Percentiles rank a stretch among this genome's conserved stretches.
Evolutionary conservation across 2,888 invertebrate genomes (phyloP).

Genomic region (Pristionchus fissidentatus): DNA sequence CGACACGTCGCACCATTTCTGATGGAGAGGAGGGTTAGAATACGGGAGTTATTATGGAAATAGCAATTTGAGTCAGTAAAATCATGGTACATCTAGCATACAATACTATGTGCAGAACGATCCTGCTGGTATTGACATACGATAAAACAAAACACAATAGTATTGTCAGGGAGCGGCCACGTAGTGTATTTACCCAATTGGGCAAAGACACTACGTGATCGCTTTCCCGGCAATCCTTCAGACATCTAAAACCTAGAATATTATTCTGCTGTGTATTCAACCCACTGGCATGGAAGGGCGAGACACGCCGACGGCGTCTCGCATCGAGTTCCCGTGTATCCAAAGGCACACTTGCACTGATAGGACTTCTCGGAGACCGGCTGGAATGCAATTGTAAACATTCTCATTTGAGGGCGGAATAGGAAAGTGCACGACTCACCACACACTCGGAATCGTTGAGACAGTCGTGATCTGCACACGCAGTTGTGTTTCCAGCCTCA

Average conservation of each 20-base stretch:
- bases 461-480: conserved; percentile 61
- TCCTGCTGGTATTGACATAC: too few relatives aligned
- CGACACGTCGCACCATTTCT: conserved; percentile 33
- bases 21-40: not conserved
- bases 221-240: too few relatives aligned
- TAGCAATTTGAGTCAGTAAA: too few relatives aligned
- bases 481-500: conserved; percentile 53
- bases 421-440: conserved; percentile 49
- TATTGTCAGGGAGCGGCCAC: not conserved
- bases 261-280: too few relatives aligned
- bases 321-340: conserved; percentile 59
- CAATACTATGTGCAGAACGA: too few relatives aligned
- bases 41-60: too few relatives aligned
- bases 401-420: not conserved
- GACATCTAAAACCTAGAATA: too few relatives aligned
- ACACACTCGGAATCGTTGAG: conserved; percentile 67
- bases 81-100: too few relatives aligned
- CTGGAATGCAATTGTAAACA: conserved; percentile 50
- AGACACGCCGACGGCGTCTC: conserved; percentile 51
- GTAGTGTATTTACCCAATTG: too few relatives aligned
- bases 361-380: conserved; percentile 53
- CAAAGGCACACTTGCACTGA: conserved; percentile 62
- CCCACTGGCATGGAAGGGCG: not conserved
- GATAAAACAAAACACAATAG: too few relatives aligned
- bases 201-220: too few relatives aligned